phyloP scores from a whole-genome alignment of 2,888 invertebrate genomes.

The Paralinhomoeus sp. region DNA sequence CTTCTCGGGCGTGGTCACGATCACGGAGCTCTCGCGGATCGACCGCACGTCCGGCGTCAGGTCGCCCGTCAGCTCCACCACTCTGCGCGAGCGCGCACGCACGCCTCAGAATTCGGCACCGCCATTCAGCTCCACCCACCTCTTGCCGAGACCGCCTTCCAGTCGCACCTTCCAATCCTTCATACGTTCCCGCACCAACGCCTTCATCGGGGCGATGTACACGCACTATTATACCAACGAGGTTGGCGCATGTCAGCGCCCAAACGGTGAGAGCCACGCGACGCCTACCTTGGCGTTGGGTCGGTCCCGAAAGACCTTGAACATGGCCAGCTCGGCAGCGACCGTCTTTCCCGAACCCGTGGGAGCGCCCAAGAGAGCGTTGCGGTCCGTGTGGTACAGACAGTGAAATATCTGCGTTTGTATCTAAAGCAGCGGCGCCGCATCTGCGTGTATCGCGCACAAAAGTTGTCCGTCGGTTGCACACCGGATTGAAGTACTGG shows the following conservation, averaged over 20 bases:
- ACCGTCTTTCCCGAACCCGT: constrained; percentile 96
- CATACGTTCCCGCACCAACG: constrained; percentile 80
- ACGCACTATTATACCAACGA: constrained; percentile 39
- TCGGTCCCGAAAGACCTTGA: constrained; percentile 33
- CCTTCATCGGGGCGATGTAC: constrained; percentile 93
- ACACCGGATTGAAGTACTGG: constrained; percentile 82
- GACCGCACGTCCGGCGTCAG: constrained; percentile 62
- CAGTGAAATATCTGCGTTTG: constrained; percentile 94
- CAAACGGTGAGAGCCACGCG: background rate
- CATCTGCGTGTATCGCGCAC: too few species aligned
- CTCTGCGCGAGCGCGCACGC: constrained; percentile 23
- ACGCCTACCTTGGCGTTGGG: background rate
- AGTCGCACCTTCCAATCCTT: constrained; percentile 74
- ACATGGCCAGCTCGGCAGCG: constrained; percentile 88
- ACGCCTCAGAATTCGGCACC: too few species aligned
- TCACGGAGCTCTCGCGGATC: constrained; percentile 61
- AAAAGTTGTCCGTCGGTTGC: too few species aligned
- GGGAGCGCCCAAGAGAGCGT: constrained; percentile 77
- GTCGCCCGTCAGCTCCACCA: constrained; percentile 85
- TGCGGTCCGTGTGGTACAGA: constrained; percentile 74
- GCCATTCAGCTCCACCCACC: constrained; percentile 12
- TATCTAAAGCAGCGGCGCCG: background rate
- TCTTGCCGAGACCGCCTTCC: constrained; percentile 44
- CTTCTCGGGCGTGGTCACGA: constrained; percentile 97
- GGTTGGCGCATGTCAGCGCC: background rate